These are phyloP conservation scores for Zelleria hepariella DNA, from an alignment of 2,888 invertebrate species.

Conservation along the genomic window DNA sequence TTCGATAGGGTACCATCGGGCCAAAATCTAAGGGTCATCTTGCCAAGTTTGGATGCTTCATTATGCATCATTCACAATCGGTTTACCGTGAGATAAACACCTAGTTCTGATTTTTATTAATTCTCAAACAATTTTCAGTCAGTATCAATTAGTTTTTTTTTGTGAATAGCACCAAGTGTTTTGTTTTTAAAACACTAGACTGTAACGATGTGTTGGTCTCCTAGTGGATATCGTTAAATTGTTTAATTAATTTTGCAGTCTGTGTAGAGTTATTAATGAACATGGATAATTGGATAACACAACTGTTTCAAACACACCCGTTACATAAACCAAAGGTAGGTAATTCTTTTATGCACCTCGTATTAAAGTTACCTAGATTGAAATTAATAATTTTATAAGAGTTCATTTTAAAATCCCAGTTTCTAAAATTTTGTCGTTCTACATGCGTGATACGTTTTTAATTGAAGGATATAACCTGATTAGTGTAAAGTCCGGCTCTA, in stretches of 20 bases:
- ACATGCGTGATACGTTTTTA: neutral
- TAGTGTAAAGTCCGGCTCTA: neutral
- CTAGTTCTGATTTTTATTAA: neutral
- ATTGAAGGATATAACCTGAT: neutral
- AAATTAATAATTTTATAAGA: neutral
- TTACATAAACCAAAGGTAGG: constrained; percentile 52
- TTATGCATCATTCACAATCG: constrained; percentile 44
- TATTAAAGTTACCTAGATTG: too few relatives aligned
- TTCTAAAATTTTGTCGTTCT: neutral
- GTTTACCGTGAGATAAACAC: constrained; percentile 51
- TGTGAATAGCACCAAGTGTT: neutral
- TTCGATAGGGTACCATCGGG: constrained; percentile 10
- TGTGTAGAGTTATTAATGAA: constrained; percentile 7
- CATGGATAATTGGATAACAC: constrained; percentile 66
- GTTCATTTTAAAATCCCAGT: neutral
- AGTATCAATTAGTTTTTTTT: too few relatives aligned
- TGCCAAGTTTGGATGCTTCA: constrained; percentile 34
- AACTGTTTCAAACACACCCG: constrained; percentile 57
- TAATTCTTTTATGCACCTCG: too few relatives aligned
- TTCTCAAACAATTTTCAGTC: neutral
- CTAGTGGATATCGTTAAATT: neutral
- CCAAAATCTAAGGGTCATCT: constrained; percentile 42
- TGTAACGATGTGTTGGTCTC: neutral
- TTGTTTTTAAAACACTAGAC: neutral
- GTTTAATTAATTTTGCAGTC: neutral